Conservation (phyloP, 2,113 vertebrate genomes). For the Pristiophorus japonicus region DNA sequence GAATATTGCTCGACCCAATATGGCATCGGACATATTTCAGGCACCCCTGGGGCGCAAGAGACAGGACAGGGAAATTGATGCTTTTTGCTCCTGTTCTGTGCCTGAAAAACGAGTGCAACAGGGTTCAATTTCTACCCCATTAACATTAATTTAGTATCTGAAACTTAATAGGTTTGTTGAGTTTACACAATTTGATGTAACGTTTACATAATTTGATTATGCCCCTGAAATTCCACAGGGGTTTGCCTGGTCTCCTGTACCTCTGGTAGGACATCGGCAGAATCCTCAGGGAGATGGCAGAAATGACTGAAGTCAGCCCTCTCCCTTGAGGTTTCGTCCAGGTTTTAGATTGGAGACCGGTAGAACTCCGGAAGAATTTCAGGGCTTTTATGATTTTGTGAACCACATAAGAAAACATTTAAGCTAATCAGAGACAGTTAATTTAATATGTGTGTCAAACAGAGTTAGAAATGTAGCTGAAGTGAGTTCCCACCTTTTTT, state of each 20-base stretch:
- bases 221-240: neutral
- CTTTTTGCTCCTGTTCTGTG: neutral
- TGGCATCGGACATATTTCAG: neutral
- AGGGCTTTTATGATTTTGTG: neutral
- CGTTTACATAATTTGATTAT: neutral
- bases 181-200: neutral
- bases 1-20: neutral
- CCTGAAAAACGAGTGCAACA: neutral
- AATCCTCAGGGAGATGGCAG: neutral
- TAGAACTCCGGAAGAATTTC: neutral
- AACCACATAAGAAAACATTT: neutral
- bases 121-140: neutral
- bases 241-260: neutral
- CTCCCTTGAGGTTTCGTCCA: neutral
- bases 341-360: neutral
- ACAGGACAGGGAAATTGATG: neutral
- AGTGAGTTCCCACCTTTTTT: slow-evolving; percentile 5
- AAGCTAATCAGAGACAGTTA: neutral
- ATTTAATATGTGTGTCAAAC: slow-evolving; percentile 3
- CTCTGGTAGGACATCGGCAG: neutral
- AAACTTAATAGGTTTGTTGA: neutral
- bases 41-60: neutral
- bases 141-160: neutral
- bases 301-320: neutral
- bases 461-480: slow-evolving; percentile 1